A percentile compares a stretch with the other conserved stretches of the same genome.
These are phyloP conservation scores for Cremastinae sp. DNA, from an alignment of 2,888 invertebrate genomes.

Conservation along the genomic window DNA sequence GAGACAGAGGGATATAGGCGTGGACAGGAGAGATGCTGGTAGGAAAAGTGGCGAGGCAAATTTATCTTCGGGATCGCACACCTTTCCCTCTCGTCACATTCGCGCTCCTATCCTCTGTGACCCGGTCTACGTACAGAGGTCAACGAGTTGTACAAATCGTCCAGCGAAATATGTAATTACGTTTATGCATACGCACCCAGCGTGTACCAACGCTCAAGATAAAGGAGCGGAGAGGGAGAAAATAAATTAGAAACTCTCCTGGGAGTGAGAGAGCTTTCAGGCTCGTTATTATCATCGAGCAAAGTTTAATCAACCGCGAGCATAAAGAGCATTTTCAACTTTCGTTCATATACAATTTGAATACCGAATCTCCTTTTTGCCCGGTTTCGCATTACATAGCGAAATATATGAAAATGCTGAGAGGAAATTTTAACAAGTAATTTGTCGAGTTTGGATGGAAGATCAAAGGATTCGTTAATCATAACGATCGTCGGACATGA, in stretches of 20 bases:
- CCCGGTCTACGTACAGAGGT: conserved; percentile 50
- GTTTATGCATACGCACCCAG: conserved; percentile 11
- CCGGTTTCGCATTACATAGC: no score
- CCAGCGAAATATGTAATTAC: conserved; percentile 28
- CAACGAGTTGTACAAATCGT: conserved; percentile 56
- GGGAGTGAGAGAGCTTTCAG: conserved; percentile 15
- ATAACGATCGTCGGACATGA: no score
- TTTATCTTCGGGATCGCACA: conserved; percentile 47
- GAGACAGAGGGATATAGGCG: conserved; percentile 29
- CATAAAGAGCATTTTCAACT: conserved; percentile 21
- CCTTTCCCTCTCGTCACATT: conserved; percentile 46
- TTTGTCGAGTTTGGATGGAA: no score
- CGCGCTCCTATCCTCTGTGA: conserved; percentile 54
- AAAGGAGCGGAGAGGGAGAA: conserved; percentile 34
- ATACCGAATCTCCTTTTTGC: no score
- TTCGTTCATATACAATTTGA: conserved; percentile 12
- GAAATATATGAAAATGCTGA: no score
- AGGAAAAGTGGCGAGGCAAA: conserved; percentile 37
- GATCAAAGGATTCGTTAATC: no score
- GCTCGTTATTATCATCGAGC: conserved; percentile 46
- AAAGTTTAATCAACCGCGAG: conserved; percentile 28
- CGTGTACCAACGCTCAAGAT: conserved; percentile 11
- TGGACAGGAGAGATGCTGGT: conserved; percentile 28
- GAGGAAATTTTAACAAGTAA: no score
- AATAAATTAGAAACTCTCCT: conserved; percentile 43